Evolutionary conservation across 1,140 invertebrate species (phyloP).

Genomic region (Nasonia longicornis): DNA sequence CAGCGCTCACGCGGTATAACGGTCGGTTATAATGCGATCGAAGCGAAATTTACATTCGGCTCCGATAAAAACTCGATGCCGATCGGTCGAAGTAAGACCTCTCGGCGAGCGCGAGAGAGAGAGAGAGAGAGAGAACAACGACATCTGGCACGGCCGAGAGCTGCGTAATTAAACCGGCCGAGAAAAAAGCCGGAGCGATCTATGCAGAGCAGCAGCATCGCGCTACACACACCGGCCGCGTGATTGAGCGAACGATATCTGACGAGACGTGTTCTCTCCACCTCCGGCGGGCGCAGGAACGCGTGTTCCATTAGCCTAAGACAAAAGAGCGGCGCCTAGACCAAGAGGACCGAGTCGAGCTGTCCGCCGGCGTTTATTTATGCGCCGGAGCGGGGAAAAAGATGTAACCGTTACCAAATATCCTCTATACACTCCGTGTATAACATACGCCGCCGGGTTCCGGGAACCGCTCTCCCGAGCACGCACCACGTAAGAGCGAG

Average conservation of each 20-base stretch:
- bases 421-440: neutral
- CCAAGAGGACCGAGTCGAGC: slow-evolving; percentile 52
- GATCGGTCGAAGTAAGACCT: neutral
- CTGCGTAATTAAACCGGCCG: neutral
- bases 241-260: slow-evolving; percentile 64
- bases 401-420: slow-evolving; percentile 59
- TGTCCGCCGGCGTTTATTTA: slow-evolving; percentile 67
- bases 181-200: neutral
- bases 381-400: slow-evolving; percentile 67
- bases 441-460: slow-evolving; percentile 7
- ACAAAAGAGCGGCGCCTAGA: slow-evolving; percentile 70
- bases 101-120: too few relatives aligned
- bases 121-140: too few relatives aligned
- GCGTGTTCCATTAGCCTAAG: slow-evolving; percentile 69
- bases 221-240: slow-evolving; percentile 41
- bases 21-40: neutral
- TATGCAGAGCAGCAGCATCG: neutral
- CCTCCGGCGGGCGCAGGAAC: slow-evolving; percentile 54
- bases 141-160: too few relatives aligned
- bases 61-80: neutral
- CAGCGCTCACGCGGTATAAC: too few relatives aligned
- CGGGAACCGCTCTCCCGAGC: slow-evolving; percentile 34
- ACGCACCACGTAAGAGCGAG: slow-evolving; percentile 47
- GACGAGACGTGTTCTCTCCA: slow-evolving; percentile 61
- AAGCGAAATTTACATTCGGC: neutral